Evolutionary conservation across 2,113 vertebrate species (phyloP).

Genomic region (Pedionomus torquatus): DNA sequence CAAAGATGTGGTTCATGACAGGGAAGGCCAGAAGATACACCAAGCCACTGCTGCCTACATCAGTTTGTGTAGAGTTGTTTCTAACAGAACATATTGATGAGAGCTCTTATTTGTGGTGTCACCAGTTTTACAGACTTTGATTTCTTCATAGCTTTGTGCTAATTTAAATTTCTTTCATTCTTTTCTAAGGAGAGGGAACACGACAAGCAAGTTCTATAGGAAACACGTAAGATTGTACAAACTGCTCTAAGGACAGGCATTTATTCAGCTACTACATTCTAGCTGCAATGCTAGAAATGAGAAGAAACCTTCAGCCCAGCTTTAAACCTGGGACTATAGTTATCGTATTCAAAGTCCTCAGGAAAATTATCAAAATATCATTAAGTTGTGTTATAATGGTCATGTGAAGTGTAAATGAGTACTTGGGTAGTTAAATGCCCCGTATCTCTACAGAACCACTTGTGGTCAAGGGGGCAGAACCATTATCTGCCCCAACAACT

Average conservation of each 20-base stretch:
- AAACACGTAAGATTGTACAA: neutral
- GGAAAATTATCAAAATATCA: neutral
- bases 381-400: neutral
- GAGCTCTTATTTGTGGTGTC: neutral
- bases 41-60: neutral
- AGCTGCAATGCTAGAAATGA: neutral
- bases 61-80: neutral
- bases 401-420: neutral
- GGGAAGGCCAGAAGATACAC: neutral
- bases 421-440: neutral
- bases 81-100: neutral
- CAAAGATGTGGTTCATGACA: neutral
- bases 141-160: neutral
- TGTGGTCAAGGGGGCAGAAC: neutral
- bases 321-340: neutral
- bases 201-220: neutral
- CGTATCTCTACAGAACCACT: neutral
- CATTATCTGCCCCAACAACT: neutral
- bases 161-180: neutral
- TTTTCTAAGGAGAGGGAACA: neutral
- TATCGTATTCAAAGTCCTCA: neutral
- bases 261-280: neutral
- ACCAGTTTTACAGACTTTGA: neutral
- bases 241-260: neutral
- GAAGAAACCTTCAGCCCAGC: neutral